Evolutionary conservation across 2,888 invertebrate species (phyloP), one percentile per base, ranked within the genome.

Genomic region (Andrena dorsata): DNA sequence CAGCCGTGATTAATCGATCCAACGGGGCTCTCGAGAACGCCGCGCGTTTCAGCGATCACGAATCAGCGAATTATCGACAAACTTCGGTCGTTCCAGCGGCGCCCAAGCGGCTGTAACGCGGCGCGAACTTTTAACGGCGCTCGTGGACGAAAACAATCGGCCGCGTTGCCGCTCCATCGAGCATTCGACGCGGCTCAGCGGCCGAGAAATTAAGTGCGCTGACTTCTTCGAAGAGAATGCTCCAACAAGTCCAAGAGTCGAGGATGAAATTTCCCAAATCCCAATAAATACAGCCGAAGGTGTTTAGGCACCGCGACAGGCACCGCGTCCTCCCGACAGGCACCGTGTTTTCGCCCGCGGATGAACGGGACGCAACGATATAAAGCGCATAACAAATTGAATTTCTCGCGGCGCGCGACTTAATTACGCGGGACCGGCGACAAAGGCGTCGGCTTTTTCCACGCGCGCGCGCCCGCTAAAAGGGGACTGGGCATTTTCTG

Each of bases 381-480:
- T 41, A 13, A 28, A 28, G 28, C 28, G 60, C 28, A 6, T n/a
- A 60, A 60, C 60, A 28, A 60, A 60, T 60, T 60, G 16, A 28
- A 60, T 60, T 60, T 28, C 28, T 8, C 20, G 28, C 28, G 20
- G 60, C 60, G 60, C 30, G 16, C 23, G 41, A 32, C 61, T 35
- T 69, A 71, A 71, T 71, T 61, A 71, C 58, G 13, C 72, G 51
- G 56, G 47, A 26, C 20, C 32, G 60, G 41, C 23, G 30, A 71
- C 61, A 71, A 61, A 49, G 71, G 71, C 16, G 49, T 23, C 61
- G 20, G 70, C 58, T 60, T 35, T 69, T 69, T 69, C 68, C 41
- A 6, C 41, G 41, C 23, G n/a, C n/a, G n/a, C n/a, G n/a, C n/a
- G 6, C 56, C n/a, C 69, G n/a, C 16, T 56, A 41, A 70, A 71